A percentile compares a stretch with the other conserved stretches of the same genome.
These are phyloP conservation scores for Ellobius talpinus DNA, from an alignment of 2,113 vertebrate genomes.

Conservation along the genomic window DNA sequence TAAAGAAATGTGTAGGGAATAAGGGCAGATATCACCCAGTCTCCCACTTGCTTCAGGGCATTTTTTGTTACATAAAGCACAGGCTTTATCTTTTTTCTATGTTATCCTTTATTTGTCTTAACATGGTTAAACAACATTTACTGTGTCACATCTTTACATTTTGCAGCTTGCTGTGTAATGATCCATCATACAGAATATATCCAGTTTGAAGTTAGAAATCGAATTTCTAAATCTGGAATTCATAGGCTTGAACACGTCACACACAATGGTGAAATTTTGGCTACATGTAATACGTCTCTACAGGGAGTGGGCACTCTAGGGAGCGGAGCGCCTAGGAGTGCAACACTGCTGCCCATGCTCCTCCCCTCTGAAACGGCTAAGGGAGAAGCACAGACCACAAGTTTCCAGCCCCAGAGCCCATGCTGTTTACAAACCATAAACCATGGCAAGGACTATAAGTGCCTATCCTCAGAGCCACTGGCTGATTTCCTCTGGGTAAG, in stretches of 20 bases:
- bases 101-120: not conserved
- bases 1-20: not conserved
- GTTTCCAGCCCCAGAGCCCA: not conserved
- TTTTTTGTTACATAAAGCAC: slow-evolving; percentile 14
- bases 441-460: not conserved
- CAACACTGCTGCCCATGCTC: not conserved
- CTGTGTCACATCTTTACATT: not conserved
- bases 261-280: not conserved
- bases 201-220: slow-evolving; percentile 43
- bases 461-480: not conserved
- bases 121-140: not conserved
- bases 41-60: not conserved
- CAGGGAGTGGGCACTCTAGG: not conserved
- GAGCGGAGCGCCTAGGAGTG: not conserved
- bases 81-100: not conserved
- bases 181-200: not conserved
- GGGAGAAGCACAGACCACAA: not conserved
- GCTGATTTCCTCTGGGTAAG: slow-evolving; percentile 15
- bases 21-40: not conserved
- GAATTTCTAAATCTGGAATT: slow-evolving; percentile 3
- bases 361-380: not conserved
- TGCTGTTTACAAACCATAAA: not conserved
- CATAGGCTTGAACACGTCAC: not conserved
- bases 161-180: not conserved
- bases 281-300: not conserved